phyloP scores from a whole-genome alignment of 2,888 invertebrate genomes.

The Lasioglossum pauxillum region DNA sequence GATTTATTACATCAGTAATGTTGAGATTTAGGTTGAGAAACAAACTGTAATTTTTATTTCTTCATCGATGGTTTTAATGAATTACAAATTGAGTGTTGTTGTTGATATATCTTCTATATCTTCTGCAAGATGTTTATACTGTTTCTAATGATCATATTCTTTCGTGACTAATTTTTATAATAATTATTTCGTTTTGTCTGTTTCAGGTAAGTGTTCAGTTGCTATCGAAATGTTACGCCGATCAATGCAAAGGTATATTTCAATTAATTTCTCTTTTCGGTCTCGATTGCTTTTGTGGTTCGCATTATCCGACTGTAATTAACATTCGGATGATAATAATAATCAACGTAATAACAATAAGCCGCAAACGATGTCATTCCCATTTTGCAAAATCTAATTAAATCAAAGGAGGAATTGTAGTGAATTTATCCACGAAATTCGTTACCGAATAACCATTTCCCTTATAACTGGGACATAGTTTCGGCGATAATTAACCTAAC shows the following conservation, averaged over 20 bases:
- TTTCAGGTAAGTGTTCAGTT: not conserved
- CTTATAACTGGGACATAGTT: not conserved
- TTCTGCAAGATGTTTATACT: not conserved
- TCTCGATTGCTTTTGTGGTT: not conserved
- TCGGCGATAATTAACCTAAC: not conserved
- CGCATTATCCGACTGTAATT: not conserved
- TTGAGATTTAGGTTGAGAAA: too few species aligned
- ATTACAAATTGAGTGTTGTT: not conserved
- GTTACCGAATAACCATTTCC: not conserved
- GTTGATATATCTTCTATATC: not conserved
- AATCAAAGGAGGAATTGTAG: not conserved
- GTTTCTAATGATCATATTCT: not conserved
- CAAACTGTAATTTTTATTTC: not conserved
- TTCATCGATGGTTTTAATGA: not conserved
- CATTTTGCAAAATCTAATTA: not conserved
- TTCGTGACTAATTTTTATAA: not conserved
- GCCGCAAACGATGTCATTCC: not conserved
- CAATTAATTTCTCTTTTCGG: constrained; percentile 4
- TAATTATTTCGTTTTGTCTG: not conserved
- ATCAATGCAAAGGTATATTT: not conserved
- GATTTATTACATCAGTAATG: too few species aligned
- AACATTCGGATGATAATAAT: not conserved
- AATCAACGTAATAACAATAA: constrained; percentile 1
- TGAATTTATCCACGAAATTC: not conserved
- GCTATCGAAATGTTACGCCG: not conserved